These are phyloP conservation scores for Sinosuthora webbiana DNA, from an alignment of 2,113 vertebrate genomes.

Conservation along the genomic window DNA sequence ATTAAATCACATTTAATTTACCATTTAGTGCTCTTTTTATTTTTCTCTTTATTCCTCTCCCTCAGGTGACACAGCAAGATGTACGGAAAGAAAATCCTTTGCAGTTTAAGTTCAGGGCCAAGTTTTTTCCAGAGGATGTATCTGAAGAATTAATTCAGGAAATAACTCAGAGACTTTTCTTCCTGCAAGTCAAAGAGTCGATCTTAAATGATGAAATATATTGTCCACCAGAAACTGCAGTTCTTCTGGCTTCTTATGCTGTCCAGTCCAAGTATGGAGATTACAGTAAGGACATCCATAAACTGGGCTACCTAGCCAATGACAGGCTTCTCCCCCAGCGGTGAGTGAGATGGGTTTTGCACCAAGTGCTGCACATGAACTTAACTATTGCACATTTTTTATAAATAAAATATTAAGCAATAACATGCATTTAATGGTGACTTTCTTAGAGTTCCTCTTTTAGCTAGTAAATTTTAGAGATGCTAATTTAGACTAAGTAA, in stretches of 20 bases:
- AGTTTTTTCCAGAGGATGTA: constrained; percentile 98
- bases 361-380: neutral
- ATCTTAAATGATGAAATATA: constrained; percentile 98
- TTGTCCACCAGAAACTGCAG: constrained; percentile 97
- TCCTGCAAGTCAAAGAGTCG: constrained; percentile 97
- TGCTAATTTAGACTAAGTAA: neutral
- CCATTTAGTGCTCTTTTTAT: neutral
- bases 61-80: constrained; percentile 94
- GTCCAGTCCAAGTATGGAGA: constrained; percentile 96
- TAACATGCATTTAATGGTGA: neutral
- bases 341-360: constrained; percentile 69
- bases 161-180: constrained; percentile 97
- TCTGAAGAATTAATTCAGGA: constrained; percentile 98
- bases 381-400: neutral
- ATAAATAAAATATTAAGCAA: neutral
- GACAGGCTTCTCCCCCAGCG: constrained; percentile 95
- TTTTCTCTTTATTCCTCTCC: constrained; percentile 14
- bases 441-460: neutral
- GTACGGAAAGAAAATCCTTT: constrained; percentile 97
- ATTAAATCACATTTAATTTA: neutral
- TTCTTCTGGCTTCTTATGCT: constrained; percentile 92
- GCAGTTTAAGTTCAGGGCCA: constrained; percentile 95
- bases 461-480: neutral
- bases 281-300: constrained; percentile 90
- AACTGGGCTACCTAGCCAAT: constrained; percentile 90